Conservation (phyloP, 2,113 vertebrate species). For the Neomonachus schauinslandi region DNA sequence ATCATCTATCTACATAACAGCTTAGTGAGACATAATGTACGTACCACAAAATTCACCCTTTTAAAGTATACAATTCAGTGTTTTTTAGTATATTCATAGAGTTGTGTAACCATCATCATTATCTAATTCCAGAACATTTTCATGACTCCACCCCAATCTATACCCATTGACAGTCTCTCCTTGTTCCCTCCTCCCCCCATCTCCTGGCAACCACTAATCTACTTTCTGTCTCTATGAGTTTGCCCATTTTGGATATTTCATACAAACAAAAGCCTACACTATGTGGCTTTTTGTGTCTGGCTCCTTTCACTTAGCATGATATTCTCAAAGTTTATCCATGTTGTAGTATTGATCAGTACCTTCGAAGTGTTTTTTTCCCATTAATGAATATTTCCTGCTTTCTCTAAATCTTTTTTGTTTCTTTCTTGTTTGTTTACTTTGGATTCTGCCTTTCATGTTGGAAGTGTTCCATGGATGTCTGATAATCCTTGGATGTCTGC, state of each 20-base stretch:
- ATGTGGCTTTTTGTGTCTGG: neutral
- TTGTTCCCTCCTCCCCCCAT: neutral
- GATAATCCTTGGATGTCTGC: neutral
- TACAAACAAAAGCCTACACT: neutral
- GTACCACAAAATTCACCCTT: neutral
- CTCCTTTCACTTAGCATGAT: neutral
- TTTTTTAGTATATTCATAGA: neutral
- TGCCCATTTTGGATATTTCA: constrained; percentile 20
- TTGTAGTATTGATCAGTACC: neutral
- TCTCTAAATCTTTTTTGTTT: neutral
- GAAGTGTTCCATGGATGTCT: neutral
- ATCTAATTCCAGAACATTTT: constrained; percentile 50
- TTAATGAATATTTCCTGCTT: neutral
- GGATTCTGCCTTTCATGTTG: constrained; percentile 10
- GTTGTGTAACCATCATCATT: neutral
- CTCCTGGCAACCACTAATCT: neutral
- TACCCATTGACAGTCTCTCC: neutral
- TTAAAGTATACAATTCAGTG: neutral
- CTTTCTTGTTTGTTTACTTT: constrained; percentile 37
- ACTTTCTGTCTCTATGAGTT: constrained; percentile 3
- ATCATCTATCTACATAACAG: neutral
- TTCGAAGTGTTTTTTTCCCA: neutral
- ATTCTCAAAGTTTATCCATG: neutral
- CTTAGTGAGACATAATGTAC: neutral
- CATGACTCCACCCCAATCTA: neutral